These are phyloP conservation scores for Gandaritis pyraliata DNA, from an alignment of 2,888 invertebrate species.

Conservation along the genomic window DNA sequence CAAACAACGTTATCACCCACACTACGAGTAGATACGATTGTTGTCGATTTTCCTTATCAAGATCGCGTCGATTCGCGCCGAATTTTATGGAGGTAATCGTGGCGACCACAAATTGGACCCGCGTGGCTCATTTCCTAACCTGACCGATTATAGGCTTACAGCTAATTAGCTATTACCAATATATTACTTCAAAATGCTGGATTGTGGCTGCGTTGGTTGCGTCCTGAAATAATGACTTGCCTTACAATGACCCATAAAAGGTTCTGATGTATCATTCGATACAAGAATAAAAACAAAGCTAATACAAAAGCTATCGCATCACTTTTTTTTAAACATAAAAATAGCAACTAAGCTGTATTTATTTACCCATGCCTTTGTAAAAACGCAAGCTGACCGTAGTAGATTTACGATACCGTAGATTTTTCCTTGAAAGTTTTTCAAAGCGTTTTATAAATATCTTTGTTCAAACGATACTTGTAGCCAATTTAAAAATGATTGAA, in stretches of 20 bases:
- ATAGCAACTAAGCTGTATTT: too few relatives aligned
- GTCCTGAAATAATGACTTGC: conserved; percentile 20
- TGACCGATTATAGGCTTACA: conserved; percentile 81
- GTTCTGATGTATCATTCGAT: too few relatives aligned
- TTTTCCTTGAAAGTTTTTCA: too few relatives aligned
- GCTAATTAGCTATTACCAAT: conserved; percentile 82
- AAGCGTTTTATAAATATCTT: too few relatives aligned
- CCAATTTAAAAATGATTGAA: conserved; percentile 17
- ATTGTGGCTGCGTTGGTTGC: conserved; percentile 30
- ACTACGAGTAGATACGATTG: conserved; percentile 30
- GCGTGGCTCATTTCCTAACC: conserved; percentile 79
- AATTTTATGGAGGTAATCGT: conserved; percentile 82
- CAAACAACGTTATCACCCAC: conserved; percentile 11
- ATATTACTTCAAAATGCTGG: conserved; percentile 56
- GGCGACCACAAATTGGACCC: conserved; percentile 78
- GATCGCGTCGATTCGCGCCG: conserved; percentile 74
- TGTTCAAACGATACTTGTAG: neutral
- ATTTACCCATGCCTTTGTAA: too few relatives aligned
- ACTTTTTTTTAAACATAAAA: too few relatives aligned
- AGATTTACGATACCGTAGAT: too few relatives aligned
- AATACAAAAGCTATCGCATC: too few relatives aligned
- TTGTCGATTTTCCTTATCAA: conserved; percentile 79
- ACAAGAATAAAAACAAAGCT: too few relatives aligned
- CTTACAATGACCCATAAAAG: conserved; percentile 4
- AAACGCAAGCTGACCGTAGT: too few relatives aligned